phyloP scores from a whole-genome alignment of 2,113 vertebrate genomes.

The Piprites chloris region DNA sequence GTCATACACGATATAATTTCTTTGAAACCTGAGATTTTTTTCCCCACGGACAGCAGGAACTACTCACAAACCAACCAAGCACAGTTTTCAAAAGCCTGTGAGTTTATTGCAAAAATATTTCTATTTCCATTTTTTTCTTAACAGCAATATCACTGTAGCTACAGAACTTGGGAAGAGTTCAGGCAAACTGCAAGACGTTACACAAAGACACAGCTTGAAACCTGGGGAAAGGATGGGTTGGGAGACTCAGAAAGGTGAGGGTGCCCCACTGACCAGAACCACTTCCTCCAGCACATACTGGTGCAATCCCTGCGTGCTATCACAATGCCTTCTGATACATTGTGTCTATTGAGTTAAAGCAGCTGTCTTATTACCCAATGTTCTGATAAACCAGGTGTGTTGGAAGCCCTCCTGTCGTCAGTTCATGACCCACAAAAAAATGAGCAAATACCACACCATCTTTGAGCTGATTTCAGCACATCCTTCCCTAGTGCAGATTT shows the following conservation, averaged over 20 bases:
- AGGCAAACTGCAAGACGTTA: not conserved
- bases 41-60: not conserved
- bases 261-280: not conserved
- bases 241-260: not conserved
- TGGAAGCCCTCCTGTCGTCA: accelerated
- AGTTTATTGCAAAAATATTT: not conserved
- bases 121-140: not conserved
- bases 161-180: not conserved
- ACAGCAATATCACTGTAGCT: not conserved
- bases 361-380: not conserved
- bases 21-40: not conserved
- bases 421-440: not conserved
- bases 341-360: not conserved
- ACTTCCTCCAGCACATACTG: not conserved
- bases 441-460: not conserved
- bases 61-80: not conserved
- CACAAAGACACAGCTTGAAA: not conserved
- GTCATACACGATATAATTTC: not conserved
- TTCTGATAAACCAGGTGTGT: not conserved
- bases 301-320: accelerated
- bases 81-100: not conserved
- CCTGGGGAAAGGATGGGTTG: not conserved
- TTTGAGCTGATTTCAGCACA: not conserved
- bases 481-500: not conserved
- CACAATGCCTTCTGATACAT: not conserved